A percentile compares a stretch with the other conserved stretches of the same genome.
Conservation (phyloP, 2,797 vertebrate genomes). For the Pipistrellus kuhlii region DNA sequence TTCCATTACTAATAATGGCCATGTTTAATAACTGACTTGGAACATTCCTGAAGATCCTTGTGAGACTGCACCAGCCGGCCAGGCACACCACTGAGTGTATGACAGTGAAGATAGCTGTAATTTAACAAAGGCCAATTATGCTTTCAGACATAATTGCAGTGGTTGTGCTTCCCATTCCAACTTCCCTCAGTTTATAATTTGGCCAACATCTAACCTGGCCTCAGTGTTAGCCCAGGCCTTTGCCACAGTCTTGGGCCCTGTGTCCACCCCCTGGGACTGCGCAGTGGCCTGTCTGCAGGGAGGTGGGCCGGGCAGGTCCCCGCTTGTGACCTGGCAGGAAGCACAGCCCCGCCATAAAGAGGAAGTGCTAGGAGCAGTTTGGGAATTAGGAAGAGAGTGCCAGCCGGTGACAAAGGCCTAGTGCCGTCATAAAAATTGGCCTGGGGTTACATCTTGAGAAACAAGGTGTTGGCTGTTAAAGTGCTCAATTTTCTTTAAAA, state of each 20-base stretch:
- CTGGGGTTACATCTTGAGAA: conserved; percentile 78
- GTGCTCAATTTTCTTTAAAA: conserved; percentile 65
- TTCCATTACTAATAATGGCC: not conserved
- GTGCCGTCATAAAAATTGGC: conserved; percentile 81
- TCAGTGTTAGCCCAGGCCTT: not conserved
- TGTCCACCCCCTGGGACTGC: accelerated
- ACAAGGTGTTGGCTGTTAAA: conserved; percentile 67
- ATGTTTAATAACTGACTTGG: not conserved
- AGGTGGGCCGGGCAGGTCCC: not conserved
- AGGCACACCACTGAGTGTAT: accelerated
- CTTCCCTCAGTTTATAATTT: not conserved
- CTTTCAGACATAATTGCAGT: not conserved
- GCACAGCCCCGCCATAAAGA: conserved; percentile 55
- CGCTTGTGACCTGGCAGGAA: not conserved
- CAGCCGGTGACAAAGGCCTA: conserved; percentile 43
- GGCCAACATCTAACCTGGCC: not conserved
- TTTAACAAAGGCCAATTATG: not conserved
- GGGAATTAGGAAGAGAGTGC: conserved; percentile 66
- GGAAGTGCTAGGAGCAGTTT: conserved; percentile 51
- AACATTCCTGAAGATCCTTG: not conserved
- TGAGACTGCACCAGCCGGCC: no score
- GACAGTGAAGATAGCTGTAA: not conserved
- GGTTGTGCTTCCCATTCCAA: not conserved
- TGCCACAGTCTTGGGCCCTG: not conserved
- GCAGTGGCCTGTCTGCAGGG: not conserved